Percentiles rank a stretch among this genome's conserved stretches.
Conservation (phyloP, 2,113 vertebrate genomes). For the Lagopus leucura region DNA sequence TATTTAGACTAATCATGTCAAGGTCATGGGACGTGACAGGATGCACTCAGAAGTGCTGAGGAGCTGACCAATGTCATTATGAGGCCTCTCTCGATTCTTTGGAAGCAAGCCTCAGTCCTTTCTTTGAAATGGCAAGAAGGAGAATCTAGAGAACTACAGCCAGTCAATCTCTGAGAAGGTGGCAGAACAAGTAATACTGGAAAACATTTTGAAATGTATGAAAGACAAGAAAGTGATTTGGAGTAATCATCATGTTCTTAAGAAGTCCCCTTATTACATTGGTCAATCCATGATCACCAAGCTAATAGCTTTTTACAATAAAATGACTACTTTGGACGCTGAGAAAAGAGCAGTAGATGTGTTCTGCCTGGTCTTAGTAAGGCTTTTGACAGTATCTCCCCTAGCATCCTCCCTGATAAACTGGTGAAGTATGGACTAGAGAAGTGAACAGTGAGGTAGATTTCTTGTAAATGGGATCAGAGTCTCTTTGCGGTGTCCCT, state of each 20-base stretch:
- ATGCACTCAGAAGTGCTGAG: neutral
- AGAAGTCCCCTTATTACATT: neutral
- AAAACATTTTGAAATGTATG: neutral
- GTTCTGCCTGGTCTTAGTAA: neutral
- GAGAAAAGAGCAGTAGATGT: neutral
- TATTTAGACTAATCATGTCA: neutral
- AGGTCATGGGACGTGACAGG: neutral
- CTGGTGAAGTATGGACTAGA: neutral
- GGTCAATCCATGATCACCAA: neutral
- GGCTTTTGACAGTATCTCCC: neutral
- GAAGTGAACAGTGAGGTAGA: neutral
- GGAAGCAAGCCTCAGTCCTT: neutral
- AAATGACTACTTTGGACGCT: neutral
- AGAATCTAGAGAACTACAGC: neutral
- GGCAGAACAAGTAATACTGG: neutral
- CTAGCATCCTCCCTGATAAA: neutral
- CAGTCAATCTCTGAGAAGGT: neutral
- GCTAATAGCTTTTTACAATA: neutral
- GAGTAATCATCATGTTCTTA: neutral
- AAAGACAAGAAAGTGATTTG: neutral
- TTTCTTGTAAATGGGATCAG: neutral
- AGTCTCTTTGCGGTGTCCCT: neutral
- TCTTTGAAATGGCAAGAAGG: neutral
- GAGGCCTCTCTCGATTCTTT: neutral
- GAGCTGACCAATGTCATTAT: neutral